Evolutionary conservation across 92 coral and sea anemone species (phyloP).

Genomic region (Porites rus): DNA sequence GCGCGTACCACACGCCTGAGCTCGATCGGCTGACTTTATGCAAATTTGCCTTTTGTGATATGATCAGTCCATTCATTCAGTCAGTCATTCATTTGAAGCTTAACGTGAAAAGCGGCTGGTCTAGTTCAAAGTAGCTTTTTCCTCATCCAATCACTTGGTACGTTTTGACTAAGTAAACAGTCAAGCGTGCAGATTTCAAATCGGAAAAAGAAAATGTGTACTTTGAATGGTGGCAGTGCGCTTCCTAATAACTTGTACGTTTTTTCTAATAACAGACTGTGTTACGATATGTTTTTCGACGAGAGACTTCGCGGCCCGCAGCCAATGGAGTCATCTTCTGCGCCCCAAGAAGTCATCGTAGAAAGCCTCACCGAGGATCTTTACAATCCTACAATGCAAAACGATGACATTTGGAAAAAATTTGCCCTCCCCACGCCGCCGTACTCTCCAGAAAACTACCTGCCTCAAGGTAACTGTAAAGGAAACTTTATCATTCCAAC

Average conservation of each 20-base stretch:
- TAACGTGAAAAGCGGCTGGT: constrained; percentile 57
- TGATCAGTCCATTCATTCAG: constrained; percentile 72
- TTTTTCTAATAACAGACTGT: constrained; percentile 71
- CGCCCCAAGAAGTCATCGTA: constrained; percentile 62
- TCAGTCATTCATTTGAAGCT: constrained; percentile 44
- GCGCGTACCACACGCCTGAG: constrained; percentile 43
- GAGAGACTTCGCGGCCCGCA: constrained; percentile 73
- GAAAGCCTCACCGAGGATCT: constrained; percentile 82
- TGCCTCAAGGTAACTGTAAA: constrained; percentile 61
- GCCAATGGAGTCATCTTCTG: constrained; percentile 53
- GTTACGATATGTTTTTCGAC: constrained; percentile 90
- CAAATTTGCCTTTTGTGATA: constrained; percentile 76
- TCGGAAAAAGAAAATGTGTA: constrained; percentile 45
- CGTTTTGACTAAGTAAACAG: constrained; percentile 34
- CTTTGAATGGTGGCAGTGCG: constrained; percentile 48
- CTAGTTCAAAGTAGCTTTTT: constrained; percentile 43
- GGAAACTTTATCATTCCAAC: constrained; percentile 55
- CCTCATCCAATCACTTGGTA: constrained; percentile 45
- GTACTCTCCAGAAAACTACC: constrained; percentile 91
- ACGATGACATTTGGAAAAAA: constrained; percentile 88
- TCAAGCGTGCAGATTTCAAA: constrained; percentile 42
- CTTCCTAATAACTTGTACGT: constrained; percentile 53
- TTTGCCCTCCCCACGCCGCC: constrained; percentile 97
- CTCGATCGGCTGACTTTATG: constrained; percentile 45
- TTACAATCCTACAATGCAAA: constrained; percentile 68